Evolutionary conservation across 2,797 vertebrate species (phyloP).

Genomic region (Pseudomugil gertrudae): DNA sequence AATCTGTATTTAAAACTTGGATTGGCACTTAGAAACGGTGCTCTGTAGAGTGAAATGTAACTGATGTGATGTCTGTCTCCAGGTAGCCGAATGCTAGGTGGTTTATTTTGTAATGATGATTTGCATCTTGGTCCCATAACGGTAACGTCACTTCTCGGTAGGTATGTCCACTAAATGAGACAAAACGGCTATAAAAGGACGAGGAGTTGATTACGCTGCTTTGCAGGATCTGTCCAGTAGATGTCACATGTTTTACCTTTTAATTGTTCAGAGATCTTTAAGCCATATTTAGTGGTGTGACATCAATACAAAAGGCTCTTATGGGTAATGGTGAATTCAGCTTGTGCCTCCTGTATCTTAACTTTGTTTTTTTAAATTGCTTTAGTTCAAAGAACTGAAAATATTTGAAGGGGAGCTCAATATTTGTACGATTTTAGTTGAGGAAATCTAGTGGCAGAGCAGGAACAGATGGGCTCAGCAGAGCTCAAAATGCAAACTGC

Average conservation of each 20-base stretch:
- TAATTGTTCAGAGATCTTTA: constrained; percentile 56
- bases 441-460: constrained; percentile 41
- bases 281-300: constrained; percentile 74
- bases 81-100: constrained; percentile 35
- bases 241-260: constrained; percentile 30
- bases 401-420: constrained; percentile 31
- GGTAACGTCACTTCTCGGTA: constrained; percentile 1
- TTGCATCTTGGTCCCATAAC: constrained; percentile 21
- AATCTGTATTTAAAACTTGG: constrained; percentile 43
- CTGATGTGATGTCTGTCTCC: constrained; percentile 36
- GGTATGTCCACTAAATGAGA: constrained; percentile 27
- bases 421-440: constrained; percentile 47
- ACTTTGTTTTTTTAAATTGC: constrained; percentile 59
- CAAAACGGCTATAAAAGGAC: constrained; percentile 10
- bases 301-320: constrained; percentile 41
- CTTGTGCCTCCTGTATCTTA: constrained; percentile 71
- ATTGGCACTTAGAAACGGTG: constrained; percentile 35
- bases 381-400: constrained; percentile 53
- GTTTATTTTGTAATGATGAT: constrained; percentile 8
- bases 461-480: constrained; percentile 40
- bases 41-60: constrained; percentile 31
- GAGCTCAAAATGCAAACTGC: constrained; percentile 74
- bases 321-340: constrained; percentile 49
- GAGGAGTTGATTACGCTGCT: constrained; percentile 12
- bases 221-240: constrained; percentile 41